Conservation (phyloP, 2,797 vertebrate genomes). For the Hozukius guyotensis region DNA sequence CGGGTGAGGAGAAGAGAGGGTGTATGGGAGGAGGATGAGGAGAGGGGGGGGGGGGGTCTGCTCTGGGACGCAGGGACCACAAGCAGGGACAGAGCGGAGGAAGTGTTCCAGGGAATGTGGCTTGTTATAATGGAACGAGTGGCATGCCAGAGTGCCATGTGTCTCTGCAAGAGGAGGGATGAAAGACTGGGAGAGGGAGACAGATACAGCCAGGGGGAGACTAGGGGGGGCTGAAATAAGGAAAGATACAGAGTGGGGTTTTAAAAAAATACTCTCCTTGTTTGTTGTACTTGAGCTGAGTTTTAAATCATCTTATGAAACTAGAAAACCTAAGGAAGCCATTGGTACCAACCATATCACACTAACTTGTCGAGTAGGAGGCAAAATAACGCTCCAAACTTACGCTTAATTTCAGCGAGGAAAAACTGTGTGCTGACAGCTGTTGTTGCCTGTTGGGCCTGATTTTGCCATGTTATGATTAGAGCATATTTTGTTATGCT, state of each 20-base stretch:
- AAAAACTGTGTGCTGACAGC: no score
- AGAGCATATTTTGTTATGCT: no score
- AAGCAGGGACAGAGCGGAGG: conserved; percentile 69
- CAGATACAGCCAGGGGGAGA: not conserved
- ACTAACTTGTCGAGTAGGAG: no score
- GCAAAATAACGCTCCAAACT: no score
- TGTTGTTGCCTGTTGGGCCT: no score
- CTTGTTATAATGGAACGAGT: conserved; percentile 74
- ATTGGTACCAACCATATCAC: no score
- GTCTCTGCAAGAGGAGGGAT: conserved; percentile 60
- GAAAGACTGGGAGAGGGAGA: conserved; percentile 42
- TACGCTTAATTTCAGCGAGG: accelerated
- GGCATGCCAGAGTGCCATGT: conserved; percentile 80
- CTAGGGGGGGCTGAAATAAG: not conserved
- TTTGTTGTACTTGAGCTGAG: not conserved
- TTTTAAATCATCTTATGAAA: no score
- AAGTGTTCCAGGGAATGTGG: conserved; percentile 83
- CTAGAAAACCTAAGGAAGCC: no score
- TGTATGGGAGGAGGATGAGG: conserved; percentile 56
- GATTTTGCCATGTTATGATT: no score
- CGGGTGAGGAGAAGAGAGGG: conserved; percentile 63
- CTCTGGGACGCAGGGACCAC: conserved; percentile 62
- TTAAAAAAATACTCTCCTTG: conserved; percentile 2
- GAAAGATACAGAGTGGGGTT: not conserved
- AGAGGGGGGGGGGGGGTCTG: conserved; percentile 63